Conservation (phyloP, 1,140 invertebrate genomes). For the Meloidogyne floridensis region DNA sequence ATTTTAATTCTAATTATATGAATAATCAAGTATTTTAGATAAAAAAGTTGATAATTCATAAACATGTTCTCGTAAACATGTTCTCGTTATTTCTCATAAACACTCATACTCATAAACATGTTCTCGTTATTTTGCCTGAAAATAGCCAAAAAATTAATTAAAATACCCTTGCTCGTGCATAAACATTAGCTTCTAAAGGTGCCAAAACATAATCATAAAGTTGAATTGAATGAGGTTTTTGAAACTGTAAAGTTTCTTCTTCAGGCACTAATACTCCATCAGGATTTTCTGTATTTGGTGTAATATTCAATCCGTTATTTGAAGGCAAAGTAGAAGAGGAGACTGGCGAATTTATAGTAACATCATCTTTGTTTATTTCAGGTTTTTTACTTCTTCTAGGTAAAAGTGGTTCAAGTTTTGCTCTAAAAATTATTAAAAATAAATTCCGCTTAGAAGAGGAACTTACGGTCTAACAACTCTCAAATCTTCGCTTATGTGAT, state of each 20-base stretch:
- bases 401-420: background rate
- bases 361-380: background rate
- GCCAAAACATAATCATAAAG: conserved; percentile 43
- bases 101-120: too few relatives aligned
- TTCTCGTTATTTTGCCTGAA: too few relatives aligned
- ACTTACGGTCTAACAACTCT: background rate
- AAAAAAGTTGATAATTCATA: too few relatives aligned
- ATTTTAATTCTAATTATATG: background rate
- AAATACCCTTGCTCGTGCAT: conserved; percentile 31
- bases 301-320: background rate
- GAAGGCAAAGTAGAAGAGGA: background rate
- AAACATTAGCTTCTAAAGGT: conserved; percentile 34
- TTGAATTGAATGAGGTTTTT: background rate
- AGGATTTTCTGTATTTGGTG: background rate
- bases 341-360: background rate
- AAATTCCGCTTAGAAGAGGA: background rate
- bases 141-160: too few relatives aligned
- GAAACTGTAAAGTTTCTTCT: background rate
- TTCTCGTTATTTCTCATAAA: background rate
- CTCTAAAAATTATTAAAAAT: background rate
- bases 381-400: background rate
- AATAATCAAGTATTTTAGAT: too few relatives aligned
- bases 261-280: background rate
- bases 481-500: conserved; percentile 37
- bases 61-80: too few relatives aligned